phyloP scores from a whole-genome alignment of 2,888 invertebrate genomes.

The Geotrupes spiniger region DNA sequence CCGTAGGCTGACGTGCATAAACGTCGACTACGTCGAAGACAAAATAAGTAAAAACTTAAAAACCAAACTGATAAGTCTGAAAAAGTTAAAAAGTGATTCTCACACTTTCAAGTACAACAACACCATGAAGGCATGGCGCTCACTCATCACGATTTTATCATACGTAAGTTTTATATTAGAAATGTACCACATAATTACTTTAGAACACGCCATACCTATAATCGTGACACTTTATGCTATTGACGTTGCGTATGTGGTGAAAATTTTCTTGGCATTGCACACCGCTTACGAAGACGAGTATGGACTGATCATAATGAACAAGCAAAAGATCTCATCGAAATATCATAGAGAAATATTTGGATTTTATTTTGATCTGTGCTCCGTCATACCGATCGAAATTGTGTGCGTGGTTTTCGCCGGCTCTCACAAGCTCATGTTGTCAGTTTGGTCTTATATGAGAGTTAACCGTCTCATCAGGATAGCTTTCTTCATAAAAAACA shows the following conservation, averaged over 20 bases:
- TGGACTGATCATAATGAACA: conserved; percentile 26
- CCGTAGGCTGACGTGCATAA: conserved; percentile 18
- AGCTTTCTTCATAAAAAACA: conserved; percentile 21
- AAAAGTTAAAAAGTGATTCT: too few species aligned
- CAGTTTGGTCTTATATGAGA: conserved; percentile 24
- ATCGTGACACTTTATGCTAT: conserved; percentile 18
- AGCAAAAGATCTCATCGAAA: conserved; percentile 21
- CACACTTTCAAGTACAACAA: too few species aligned
- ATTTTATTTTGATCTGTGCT: conserved; percentile 26
- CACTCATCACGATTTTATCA: neutral
- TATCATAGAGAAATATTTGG: conserved; percentile 24
- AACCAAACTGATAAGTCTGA: too few species aligned
- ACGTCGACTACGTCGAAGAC: conserved; percentile 27
- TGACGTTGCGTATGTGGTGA: conserved; percentile 25
- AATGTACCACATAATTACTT: conserved; percentile 10
- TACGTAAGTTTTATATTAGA: conserved; percentile 16
- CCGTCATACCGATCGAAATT: conserved; percentile 27
- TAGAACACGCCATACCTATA: neutral
- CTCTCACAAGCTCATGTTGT: conserved; percentile 2
- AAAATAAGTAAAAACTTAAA: neutral
- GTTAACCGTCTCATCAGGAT: conserved; percentile 28
- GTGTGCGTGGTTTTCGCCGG: conserved; percentile 12
- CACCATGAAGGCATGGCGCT: too few species aligned
- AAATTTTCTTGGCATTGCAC: conserved; percentile 29
- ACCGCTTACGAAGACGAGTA: conserved; percentile 28